These are phyloP conservation scores for Lithophane ornitopus DNA, from an alignment of 2,888 invertebrate genomes.

Conservation along the genomic window DNA sequence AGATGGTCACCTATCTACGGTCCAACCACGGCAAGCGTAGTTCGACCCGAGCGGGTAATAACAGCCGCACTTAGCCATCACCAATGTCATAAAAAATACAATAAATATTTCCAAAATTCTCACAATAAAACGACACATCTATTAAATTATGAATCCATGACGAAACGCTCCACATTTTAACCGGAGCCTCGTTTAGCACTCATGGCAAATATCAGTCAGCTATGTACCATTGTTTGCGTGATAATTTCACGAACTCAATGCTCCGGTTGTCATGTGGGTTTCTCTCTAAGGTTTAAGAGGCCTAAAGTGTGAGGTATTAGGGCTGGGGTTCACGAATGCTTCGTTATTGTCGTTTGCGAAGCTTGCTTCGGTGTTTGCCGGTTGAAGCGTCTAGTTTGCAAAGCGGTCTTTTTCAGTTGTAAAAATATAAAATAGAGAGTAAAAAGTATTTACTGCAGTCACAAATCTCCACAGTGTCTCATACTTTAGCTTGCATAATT, in stretches of 20 bases:
- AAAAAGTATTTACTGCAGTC: background rate
- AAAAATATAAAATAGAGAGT: background rate
- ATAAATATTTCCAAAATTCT: background rate
- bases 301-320: slow-evolving; percentile 51
- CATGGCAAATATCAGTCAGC: slow-evolving; percentile 36
- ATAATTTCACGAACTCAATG: slow-evolving; percentile 64
- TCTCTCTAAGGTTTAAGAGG: slow-evolving; percentile 34
- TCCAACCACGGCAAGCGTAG: background rate
- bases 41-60: too few species aligned
- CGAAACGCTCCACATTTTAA: slow-evolving; percentile 36
- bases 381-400: background rate
- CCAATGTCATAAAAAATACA: background rate
- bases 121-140: background rate
- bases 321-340: slow-evolving; percentile 39
- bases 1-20: background rate
- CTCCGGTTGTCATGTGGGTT: slow-evolving; percentile 69
- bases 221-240: slow-evolving; percentile 57
- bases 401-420: too few species aligned
- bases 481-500: background rate
- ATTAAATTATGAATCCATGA: slow-evolving; percentile 30
- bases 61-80: too few species aligned
- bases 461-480: background rate
- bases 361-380: background rate
- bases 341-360: background rate
- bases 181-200: slow-evolving; percentile 34